Evolutionary conservation across 2,888 invertebrate species (phyloP).

Genomic region (Campoplex nolae): DNA sequence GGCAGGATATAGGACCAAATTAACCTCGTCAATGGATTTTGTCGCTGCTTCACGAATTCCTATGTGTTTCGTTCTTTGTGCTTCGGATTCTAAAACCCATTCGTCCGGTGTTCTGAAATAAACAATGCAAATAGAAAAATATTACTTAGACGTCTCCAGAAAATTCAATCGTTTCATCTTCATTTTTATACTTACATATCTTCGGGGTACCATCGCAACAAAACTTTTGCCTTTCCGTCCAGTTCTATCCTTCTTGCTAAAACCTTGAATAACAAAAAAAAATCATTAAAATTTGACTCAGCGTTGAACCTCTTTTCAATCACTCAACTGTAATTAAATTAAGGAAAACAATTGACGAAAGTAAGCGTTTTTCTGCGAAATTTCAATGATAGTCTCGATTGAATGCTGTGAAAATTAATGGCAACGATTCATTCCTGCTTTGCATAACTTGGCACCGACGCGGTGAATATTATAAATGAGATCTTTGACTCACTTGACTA

Average conservation of each 20-base stretch:
- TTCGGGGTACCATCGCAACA: slow-evolving; percentile 93
- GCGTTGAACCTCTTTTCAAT: too few relatives aligned
- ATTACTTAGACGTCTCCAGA: not conserved
- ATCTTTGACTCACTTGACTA: slow-evolving; percentile 86
- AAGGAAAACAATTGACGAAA: not conserved
- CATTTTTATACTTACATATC: slow-evolving; percentile 90
- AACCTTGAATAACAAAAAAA: slow-evolving; percentile 82
- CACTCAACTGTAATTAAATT: not conserved
- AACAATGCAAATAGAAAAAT: not conserved
- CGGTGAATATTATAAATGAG: not conserved
- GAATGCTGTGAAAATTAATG: not conserved
- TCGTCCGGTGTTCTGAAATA: slow-evolving; percentile 91
- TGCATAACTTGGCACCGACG: too few relatives aligned
- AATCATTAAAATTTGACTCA: not conserved
- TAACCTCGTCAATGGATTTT: slow-evolving; percentile 77
- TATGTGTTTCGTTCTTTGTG: slow-evolving; percentile 82
- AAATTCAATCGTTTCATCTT: not conserved
- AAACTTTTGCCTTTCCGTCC: slow-evolving; percentile 89
- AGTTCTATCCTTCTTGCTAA: slow-evolving; percentile 88
- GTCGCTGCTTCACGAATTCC: slow-evolving; percentile 78
- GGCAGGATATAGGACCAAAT: slow-evolving; percentile 79
- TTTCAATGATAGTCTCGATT: not conserved
- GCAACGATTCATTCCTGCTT: not conserved
- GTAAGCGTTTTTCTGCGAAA: not conserved
- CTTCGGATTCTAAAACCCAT: slow-evolving; percentile 90